These are phyloP conservation scores for Tauraco hartlaubi DNA, from an alignment of 2,797 vertebrate species.

Conservation along the genomic window DNA sequence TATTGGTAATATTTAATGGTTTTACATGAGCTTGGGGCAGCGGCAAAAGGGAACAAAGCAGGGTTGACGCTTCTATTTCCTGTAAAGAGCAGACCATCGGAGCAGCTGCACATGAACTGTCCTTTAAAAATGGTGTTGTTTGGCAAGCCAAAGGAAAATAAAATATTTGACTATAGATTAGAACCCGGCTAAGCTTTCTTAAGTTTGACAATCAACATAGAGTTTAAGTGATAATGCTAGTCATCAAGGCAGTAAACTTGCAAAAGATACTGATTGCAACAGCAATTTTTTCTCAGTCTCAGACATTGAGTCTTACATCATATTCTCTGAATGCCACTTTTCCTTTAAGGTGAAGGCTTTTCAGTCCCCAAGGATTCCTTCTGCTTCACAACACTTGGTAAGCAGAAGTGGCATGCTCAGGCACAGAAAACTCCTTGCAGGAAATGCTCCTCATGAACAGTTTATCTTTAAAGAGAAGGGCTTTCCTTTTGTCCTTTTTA, in stretches of 20 bases:
- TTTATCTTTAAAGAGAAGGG: background rate
- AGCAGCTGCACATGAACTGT: background rate
- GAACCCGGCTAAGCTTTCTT: background rate
- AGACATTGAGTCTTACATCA: background rate
- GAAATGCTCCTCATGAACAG: background rate
- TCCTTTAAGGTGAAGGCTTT: background rate
- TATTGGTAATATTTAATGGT: background rate
- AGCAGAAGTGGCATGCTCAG: background rate
- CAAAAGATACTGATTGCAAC: background rate
- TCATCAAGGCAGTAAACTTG: background rate
- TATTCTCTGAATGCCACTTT: background rate
- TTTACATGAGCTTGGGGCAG: background rate
- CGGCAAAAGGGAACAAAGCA: background rate
- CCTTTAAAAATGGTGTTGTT: background rate
- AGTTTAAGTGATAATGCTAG: background rate
- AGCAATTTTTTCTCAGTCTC: background rate
- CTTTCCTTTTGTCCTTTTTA: background rate
- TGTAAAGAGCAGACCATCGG: background rate
- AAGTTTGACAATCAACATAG: background rate
- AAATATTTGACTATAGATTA: background rate
- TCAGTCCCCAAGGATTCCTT: background rate
- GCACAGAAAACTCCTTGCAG: background rate
- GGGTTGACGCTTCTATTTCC: background rate
- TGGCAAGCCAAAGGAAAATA: background rate
- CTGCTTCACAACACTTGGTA: background rate